phyloP scores from a whole-genome alignment of 1,140 invertebrate genomes.

The Ostrea denselamellosa region DNA sequence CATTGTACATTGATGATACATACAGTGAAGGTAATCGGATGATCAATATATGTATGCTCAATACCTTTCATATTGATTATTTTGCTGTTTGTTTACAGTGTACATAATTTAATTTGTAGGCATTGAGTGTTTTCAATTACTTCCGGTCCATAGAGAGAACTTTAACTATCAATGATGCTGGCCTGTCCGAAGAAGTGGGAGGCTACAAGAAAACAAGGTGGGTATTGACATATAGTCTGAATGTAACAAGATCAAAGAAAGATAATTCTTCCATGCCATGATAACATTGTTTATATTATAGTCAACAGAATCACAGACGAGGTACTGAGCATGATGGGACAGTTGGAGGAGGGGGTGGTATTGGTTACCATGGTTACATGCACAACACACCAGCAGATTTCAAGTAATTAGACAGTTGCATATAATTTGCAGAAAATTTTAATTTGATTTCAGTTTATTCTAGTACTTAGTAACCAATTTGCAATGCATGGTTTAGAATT shows the following conservation, averaged over 20 bases:
- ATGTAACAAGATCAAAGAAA: no score
- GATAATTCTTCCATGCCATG: not conserved
- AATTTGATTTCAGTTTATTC: no score
- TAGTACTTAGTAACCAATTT: no score
- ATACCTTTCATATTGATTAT: not conserved
- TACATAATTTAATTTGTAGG: conserved; percentile 60
- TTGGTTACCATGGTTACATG: conserved; percentile 77
- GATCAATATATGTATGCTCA: no score
- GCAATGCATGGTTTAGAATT: no score
- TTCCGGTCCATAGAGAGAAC: conserved; percentile 79
- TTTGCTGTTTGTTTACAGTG: not conserved
- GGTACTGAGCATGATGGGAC: conserved; percentile 70
- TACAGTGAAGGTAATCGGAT: no score
- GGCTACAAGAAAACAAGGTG: conserved; percentile 65
- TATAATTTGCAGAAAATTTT: no score
- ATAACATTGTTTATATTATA: conserved; percentile 57
- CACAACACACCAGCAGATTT: conserved; percentile 78
- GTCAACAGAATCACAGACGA: conserved; percentile 72
- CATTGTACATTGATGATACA: not conserved
- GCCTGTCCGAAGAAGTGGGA: conserved; percentile 73
- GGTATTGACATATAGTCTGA: not conserved
- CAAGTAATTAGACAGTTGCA: conserved; percentile 66
- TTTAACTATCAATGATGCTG: conserved; percentile 78
- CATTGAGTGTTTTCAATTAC: conserved; percentile 78
- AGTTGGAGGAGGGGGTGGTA: conserved; percentile 73